Evolutionary conservation across 1,140 invertebrate species (phyloP).

Genomic region (Dendrolimus punctatus): DNA sequence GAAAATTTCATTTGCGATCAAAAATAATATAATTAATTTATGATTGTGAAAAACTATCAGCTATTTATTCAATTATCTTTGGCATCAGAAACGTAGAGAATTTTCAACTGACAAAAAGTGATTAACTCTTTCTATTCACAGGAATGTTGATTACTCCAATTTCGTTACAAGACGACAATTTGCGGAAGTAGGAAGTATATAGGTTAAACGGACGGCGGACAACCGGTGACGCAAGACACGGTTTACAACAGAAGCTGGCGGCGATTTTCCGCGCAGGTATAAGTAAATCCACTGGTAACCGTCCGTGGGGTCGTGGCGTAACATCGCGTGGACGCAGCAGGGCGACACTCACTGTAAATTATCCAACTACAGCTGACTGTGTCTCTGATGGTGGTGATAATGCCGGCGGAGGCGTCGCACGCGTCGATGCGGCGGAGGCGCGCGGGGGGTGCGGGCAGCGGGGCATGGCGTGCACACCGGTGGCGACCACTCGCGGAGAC

Average conservation of each 20-base stretch:
- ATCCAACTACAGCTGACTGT: constrained; percentile 76
- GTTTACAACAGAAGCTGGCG: constrained; percentile 23
- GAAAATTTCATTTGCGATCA: no score
- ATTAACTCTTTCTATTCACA: no score
- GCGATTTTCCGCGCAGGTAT: constrained; percentile 21
- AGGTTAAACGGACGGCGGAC: constrained; percentile 3
- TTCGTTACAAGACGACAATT: no score
- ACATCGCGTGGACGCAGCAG: constrained; percentile 13
- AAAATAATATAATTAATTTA: no score
- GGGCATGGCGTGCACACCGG: constrained; percentile 51
- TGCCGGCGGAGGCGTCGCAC: constrained; percentile 71
- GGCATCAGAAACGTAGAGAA: no score
- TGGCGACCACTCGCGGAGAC: constrained; percentile 43
- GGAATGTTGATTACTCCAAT: no score
- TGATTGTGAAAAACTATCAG: no score
- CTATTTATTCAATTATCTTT: no score
- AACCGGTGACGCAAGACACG: constrained; percentile 18
- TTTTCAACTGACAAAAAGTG: no score
- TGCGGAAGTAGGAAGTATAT: neutral
- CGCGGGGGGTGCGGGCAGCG: constrained; percentile 58
- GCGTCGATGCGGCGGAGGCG: constrained; percentile 63
- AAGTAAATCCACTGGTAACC: no score
- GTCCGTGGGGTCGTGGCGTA: no score
- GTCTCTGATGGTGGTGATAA: constrained; percentile 73
- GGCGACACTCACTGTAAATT: constrained; percentile 73